Conservation (phyloP, 2,888 invertebrate species). For the Drosophila longiperda region DNA sequence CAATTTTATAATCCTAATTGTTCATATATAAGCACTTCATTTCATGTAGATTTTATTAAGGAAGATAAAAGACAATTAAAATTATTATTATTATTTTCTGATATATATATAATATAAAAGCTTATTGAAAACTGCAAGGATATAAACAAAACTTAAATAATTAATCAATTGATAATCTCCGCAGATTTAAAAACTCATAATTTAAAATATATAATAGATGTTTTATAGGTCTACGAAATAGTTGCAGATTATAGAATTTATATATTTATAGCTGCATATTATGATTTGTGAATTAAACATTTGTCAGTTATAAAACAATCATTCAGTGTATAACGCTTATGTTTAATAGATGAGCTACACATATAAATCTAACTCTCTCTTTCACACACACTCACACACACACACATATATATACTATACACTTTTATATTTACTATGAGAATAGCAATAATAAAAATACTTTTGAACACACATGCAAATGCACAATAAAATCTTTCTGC, state of each 20-base stretch:
- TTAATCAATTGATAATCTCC: not conserved
- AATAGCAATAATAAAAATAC: not conserved
- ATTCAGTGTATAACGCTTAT: slow-evolving; percentile 20
- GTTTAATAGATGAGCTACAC: slow-evolving; percentile 24
- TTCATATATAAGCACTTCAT: not conserved
- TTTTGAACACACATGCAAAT: slow-evolving; percentile 3
- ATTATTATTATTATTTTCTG: too few species aligned
- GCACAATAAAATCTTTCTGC: slow-evolving; percentile 16
- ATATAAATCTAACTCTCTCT: not conserved
- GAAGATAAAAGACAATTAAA: not conserved
- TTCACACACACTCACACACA: not conserved
- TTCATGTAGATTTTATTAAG: not conserved
- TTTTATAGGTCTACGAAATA: slow-evolving; percentile 7
- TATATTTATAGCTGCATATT: slow-evolving; percentile 12
- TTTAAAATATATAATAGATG: slow-evolving; percentile 16
- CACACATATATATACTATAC: slow-evolving; percentile 2
- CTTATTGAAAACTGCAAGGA: not conserved
- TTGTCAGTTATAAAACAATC: slow-evolving; percentile 33
- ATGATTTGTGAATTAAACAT: slow-evolving; percentile 36
- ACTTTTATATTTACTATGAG: not conserved
- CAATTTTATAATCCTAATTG: not conserved
- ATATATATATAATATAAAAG: not conserved
- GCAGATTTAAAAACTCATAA: not conserved
- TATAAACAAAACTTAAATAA: not conserved
- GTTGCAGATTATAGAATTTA: slow-evolving; percentile 20